phyloP scores from a whole-genome alignment of 2,797 vertebrate species.

The Oryzias dopingdopingensis region DNA sequence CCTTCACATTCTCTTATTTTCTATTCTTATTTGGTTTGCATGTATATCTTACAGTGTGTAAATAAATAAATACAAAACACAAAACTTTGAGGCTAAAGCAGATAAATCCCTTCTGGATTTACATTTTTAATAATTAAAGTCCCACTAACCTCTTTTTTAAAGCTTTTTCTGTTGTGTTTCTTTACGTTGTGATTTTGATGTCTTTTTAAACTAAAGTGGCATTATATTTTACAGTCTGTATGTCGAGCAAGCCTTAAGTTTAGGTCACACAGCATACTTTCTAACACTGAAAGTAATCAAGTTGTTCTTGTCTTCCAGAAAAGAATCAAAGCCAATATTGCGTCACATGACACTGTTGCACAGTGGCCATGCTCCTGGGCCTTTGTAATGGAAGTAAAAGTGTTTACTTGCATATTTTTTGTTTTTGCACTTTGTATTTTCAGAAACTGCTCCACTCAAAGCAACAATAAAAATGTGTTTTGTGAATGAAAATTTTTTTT shows the following conservation, averaged over 20 bases:
- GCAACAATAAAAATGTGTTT: conserved; percentile 49
- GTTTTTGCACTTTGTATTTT: conserved; percentile 51
- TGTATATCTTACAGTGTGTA: too few species aligned
- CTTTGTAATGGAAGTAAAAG: conserved; percentile 50
- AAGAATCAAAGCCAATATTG: conserved; percentile 27
- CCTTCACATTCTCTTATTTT: too few species aligned
- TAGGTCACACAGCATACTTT: background rate
- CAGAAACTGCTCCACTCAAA: conserved; percentile 42
- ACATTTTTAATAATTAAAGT: conserved; percentile 13
- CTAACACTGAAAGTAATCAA: conserved; percentile 1
- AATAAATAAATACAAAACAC: too few species aligned
- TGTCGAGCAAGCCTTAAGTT: background rate
- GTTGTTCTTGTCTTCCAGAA: conserved; percentile 5
- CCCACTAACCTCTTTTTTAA: conserved; percentile 22
- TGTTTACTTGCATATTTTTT: conserved; percentile 45
- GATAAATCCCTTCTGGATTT: conserved; percentile 26
- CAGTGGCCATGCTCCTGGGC: conserved; percentile 46
- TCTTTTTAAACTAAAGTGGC: conserved; percentile 33
- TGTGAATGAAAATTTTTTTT: conserved; percentile 1
- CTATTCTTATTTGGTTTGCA: too few species aligned
- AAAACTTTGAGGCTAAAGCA: conserved; percentile 16
- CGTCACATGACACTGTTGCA: conserved; percentile 48
- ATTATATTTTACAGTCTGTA: conserved; percentile 12
- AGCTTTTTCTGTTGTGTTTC: conserved; percentile 40
- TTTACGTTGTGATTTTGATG: conserved; percentile 22